Evolutionary conservation across 2,797 vertebrate species (phyloP).

Genomic region (Spizella passerina): DNA sequence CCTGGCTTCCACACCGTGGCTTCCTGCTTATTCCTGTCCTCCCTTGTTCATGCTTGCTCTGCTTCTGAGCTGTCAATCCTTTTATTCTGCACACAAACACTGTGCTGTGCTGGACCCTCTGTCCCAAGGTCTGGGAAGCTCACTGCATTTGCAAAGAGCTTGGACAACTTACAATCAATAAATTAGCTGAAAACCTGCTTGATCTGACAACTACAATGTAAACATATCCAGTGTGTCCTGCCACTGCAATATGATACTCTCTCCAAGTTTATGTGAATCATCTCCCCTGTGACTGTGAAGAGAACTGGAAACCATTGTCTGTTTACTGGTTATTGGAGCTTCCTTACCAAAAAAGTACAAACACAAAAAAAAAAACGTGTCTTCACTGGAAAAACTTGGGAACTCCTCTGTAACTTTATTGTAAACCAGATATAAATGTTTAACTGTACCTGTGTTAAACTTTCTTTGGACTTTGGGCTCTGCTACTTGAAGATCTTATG

Average conservation of each 20-base stretch:
- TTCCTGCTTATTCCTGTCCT: neutral
- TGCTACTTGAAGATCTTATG: neutral
- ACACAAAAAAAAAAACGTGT: neutral
- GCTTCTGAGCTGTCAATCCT: neutral
- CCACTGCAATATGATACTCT: neutral
- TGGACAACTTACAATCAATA: neutral
- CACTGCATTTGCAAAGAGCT: neutral
- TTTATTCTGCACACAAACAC: neutral
- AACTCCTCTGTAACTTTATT: neutral
- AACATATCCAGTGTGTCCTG: neutral
- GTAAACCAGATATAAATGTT: neutral
- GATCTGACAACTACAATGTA: neutral
- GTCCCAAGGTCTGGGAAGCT: neutral
- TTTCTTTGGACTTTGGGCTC: neutral
- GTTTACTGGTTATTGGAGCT: neutral
- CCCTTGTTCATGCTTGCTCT: neutral
- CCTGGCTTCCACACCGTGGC: neutral
- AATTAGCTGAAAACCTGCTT: neutral
- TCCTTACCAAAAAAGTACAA: neutral
- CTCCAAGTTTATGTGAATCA: conserved; percentile 7
- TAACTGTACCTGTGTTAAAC: neutral
- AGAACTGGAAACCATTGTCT: neutral
- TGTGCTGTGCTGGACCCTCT: rapidly evolving
- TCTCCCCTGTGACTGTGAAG: neutral
- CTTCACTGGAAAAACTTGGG: neutral